Conservation (phyloP, 2,797 vertebrate species). For the Pseudochirops corinnae region DNA sequence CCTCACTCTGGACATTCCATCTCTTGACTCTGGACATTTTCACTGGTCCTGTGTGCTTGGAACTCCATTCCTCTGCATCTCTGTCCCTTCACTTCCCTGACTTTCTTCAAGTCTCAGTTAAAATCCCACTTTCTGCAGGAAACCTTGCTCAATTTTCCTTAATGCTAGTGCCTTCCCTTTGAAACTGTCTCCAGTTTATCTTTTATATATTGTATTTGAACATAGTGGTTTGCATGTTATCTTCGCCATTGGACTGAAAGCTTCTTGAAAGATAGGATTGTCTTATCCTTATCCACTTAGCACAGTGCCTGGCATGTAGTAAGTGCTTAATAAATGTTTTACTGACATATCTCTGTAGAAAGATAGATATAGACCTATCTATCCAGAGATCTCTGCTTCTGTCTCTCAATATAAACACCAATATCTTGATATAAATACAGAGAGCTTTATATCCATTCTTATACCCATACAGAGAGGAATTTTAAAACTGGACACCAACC, state of each 20-base stretch:
- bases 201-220: background rate
- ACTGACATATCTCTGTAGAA: background rate
- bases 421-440: background rate
- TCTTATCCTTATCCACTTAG: background rate
- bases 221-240: background rate
- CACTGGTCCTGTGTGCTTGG: background rate
- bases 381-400: background rate
- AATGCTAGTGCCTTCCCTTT: background rate
- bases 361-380: background rate
- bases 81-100: background rate
- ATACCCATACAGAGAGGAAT: background rate
- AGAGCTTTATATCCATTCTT: no score
- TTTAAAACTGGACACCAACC: background rate
- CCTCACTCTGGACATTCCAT: background rate
- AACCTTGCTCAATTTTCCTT: background rate
- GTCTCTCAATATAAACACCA: background rate
- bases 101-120: background rate
- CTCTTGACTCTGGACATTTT: background rate
- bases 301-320: background rate
- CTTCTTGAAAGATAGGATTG: background rate
- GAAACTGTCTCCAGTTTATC: background rate
- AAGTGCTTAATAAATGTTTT: background rate
- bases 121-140: background rate
- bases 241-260: background rate
- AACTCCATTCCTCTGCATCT: background rate